phyloP scores from a whole-genome alignment of 1,140 invertebrate genomes.

The Drosophila tani region DNA sequence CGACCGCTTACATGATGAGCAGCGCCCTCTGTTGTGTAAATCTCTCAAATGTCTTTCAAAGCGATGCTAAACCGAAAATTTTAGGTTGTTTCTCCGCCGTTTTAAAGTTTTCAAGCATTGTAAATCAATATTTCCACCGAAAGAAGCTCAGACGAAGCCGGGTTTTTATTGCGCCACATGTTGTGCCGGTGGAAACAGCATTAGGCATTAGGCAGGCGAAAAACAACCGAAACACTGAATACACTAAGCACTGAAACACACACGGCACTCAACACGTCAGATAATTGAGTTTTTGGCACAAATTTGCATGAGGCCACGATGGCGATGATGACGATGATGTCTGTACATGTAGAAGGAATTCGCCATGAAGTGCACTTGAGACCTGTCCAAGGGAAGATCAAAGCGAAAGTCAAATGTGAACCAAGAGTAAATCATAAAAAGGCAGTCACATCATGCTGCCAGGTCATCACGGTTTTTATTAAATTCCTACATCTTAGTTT shows the following conservation, averaged over 20 bases:
- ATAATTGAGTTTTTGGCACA: constrained; percentile 61
- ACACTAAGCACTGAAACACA: constrained; percentile 31
- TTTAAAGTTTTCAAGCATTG: constrained; percentile 38
- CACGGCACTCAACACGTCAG: constrained; percentile 49
- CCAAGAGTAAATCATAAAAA: constrained; percentile 29
- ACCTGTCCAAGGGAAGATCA: constrained; percentile 55
- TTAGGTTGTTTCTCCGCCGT: constrained; percentile 17
- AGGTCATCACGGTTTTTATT: constrained; percentile 14
- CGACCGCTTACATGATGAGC: constrained; percentile 17
- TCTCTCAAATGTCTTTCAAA: constrained; percentile 39
- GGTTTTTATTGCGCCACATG: constrained; percentile 37
- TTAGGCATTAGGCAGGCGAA: constrained; percentile 20
- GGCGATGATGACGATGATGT: constrained; percentile 42
- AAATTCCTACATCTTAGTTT: no score
- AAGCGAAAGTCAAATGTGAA: constrained; percentile 55
- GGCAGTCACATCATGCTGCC: background rate
- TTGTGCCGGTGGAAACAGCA: constrained; percentile 31
- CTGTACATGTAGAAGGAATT: constrained; percentile 42
- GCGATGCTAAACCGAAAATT: constrained; percentile 40
- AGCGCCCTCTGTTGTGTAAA: constrained; percentile 32
- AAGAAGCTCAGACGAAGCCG: constrained; percentile 26
- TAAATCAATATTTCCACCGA: constrained; percentile 42
- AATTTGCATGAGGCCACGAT: constrained; percentile 49
- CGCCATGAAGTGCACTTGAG: constrained; percentile 47
- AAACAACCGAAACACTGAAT: constrained; percentile 25